Conservation (phyloP, 1,140 invertebrate species). For the Tribolium madens region DNA sequence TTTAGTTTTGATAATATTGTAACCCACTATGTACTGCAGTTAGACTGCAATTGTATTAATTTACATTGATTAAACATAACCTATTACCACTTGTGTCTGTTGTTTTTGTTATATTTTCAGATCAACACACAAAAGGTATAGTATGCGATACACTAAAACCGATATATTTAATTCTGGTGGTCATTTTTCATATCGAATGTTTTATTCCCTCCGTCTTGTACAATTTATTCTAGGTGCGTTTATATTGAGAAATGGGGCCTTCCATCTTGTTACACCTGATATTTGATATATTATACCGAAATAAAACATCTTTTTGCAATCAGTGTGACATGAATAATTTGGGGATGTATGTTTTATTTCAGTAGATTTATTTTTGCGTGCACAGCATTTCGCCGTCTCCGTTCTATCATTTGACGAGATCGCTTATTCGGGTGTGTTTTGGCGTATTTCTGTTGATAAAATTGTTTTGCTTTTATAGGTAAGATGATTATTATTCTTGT, state of each 20-base stretch:
- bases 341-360: constrained; percentile 26
- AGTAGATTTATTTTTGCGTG: background rate
- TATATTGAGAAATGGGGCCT: too few species aligned
- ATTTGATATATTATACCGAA: too few species aligned
- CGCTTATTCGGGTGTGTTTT: constrained; percentile 8
- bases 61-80: constrained; percentile 51
- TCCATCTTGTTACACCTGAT: too few species aligned
- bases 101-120: constrained; percentile 49
- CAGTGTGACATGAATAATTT: too few species aligned
- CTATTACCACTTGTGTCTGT: constrained; percentile 51
- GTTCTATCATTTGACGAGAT: too few species aligned
- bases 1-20: constrained; percentile 43
- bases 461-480: constrained; percentile 34
- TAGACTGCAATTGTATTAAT: constrained; percentile 50
- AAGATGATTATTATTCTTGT: constrained; percentile 32
- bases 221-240: too few species aligned
- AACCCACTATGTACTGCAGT: constrained; percentile 47
- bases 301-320: too few species aligned
- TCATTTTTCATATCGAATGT: constrained; percentile 6
- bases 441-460: background rate
- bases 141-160: constrained; percentile 13
- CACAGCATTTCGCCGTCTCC: background rate
- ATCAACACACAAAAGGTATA: constrained; percentile 31
- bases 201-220: background rate
- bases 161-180: constrained; percentile 10